A percentile compares a stretch with the other conserved stretches of the same genome.
Conservation (phyloP, 2,113 vertebrate species). For the Origma solitaria region DNA sequence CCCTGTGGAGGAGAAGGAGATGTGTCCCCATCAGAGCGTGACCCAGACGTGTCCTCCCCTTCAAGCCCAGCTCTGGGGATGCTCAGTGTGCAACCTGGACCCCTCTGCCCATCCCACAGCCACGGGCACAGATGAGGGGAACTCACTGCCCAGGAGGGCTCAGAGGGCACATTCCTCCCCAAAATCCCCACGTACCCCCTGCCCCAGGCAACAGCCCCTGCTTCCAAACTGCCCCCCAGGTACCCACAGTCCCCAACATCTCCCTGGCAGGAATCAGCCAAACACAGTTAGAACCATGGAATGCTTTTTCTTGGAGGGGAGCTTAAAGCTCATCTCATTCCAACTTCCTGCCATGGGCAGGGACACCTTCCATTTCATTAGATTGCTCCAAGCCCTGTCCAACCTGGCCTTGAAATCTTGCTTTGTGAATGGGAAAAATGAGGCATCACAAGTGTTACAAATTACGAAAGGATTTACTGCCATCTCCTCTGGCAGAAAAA, state of each 20-base stretch:
- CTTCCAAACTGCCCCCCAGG: background rate
- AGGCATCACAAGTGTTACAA: background rate
- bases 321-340: background rate
- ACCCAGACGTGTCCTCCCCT: rapidly evolving
- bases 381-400: background rate
- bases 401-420: background rate
- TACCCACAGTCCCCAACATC: background rate
- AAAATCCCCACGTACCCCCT: rapidly evolving
- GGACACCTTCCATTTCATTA: background rate
- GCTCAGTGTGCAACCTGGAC: background rate
- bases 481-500: background rate
- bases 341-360: background rate
- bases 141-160: rapidly evolving
- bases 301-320: background rate
- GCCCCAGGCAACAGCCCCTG: background rate
- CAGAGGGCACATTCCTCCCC: rapidly evolving
- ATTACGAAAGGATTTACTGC: background rate
- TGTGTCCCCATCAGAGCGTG: rapidly evolving
- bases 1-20: slow-evolving; percentile 33
- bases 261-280: background rate
- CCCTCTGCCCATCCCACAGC: background rate
- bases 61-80: background rate
- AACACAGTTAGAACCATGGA: background rate
- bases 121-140: background rate
- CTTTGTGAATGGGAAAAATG: background rate